Evolutionary conservation across 2,888 invertebrate genomes (phyloP), one percentile per base, ranked within the genome.

Genomic region (Morpho deidamia): DNA sequence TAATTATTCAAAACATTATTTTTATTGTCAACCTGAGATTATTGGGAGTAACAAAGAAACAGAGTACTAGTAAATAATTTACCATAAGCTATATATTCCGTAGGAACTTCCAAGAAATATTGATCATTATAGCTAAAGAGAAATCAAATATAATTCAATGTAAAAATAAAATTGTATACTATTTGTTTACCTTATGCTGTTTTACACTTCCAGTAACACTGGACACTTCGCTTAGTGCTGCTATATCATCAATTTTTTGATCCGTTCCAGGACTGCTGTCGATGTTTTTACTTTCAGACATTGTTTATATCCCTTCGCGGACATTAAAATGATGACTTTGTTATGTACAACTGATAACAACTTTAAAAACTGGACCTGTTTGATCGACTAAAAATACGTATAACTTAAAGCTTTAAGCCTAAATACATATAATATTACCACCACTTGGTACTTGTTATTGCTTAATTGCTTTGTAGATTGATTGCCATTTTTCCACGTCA

Each of bases 261-360:
- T 76, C 79, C 72, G 71, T 75, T 71, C 79, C 77, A 64, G 72
- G 72, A 65, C 74, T 74, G 74, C 64, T 76, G 71, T 76, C 73
- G 72, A 78, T 78, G 72, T 83, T 81, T 81, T 81, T 80, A 69
- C 74, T 77, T 73, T 84, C 82, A 72, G 88, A 86, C 88, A 89
- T 89, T 67, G 68, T 72, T 74, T 74, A 69, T 60, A 68, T 67
- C 68, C 67, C 70, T 71, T 74, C 69, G 73, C 72, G 73, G 76
- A 86, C 89, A 86, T 86, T 74, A 83, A 78, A 64, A 62, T 63
- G 60, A 62, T 56, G 47, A 60, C 14, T 7, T 39, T 8, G 23
- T 23, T 8, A 11, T 23, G 11, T 41, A 34, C 49, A 42, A 23
- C 14, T 35, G 12, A 35, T 32, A 43, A 12, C 7, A 14, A 50